Conservation (phyloP, 30 jellyfish, hydroid and myxozoan genomes). For the Aurelia aurita region DNA sequence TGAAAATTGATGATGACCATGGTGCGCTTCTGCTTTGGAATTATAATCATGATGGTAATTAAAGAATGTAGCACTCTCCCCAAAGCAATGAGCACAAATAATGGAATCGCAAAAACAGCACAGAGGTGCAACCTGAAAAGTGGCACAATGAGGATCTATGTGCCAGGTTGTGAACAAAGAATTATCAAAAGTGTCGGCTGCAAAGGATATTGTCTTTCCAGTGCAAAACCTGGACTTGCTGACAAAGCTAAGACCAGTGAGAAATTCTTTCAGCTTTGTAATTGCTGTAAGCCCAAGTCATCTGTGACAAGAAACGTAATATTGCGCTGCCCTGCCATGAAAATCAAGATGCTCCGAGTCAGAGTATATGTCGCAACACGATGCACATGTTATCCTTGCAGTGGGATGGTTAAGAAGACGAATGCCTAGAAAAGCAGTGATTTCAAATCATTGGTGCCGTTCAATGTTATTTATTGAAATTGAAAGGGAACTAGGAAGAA, state of each 20-base stretch:
- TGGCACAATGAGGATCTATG: constrained; percentile 59
- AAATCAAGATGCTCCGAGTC: constrained; percentile 25
- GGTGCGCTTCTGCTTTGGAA: neutral
- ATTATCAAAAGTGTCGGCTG: constrained; percentile 56
- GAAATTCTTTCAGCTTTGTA: constrained; percentile 40
- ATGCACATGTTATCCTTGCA: constrained; percentile 63
- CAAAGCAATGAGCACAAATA: constrained; percentile 1
- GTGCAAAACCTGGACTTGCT: constrained; percentile 57
- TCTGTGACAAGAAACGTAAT: constrained; percentile 26
- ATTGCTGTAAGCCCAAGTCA: constrained; percentile 60
- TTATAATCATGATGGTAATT: neutral
- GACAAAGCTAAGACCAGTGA: constrained; percentile 4
- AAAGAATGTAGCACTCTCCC: constrained; percentile 1
- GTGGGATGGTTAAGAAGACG: neutral
- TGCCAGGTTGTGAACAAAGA: constrained; percentile 51
- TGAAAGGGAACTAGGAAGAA: too few relatives aligned
- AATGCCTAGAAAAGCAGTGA: neutral
- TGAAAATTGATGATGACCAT: neutral
- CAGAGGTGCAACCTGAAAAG: constrained; percentile 43
- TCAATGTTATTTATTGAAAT: too few relatives aligned
- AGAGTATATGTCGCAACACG: constrained; percentile 44
- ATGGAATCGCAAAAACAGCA: constrained; percentile 5
- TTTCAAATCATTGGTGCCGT: too few relatives aligned
- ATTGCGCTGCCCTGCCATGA: constrained; percentile 47
- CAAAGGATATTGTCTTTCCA: constrained; percentile 55